Conservation (phyloP, 2,113 vertebrate species). For the Nerophis lumbriciformis region DNA sequence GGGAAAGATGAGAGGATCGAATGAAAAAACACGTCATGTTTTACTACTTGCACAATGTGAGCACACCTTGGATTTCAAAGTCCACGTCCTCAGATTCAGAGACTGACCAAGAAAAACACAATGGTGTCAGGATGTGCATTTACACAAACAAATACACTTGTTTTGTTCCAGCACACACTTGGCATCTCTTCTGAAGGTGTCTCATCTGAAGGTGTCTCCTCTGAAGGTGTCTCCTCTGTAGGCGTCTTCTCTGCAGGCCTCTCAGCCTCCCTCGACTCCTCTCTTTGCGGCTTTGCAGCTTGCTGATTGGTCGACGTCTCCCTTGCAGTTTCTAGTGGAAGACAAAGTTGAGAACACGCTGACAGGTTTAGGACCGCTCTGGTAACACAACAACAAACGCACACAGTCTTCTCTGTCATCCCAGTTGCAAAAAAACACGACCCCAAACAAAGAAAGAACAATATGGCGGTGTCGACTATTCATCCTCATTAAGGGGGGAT, state of each 20-base stretch:
- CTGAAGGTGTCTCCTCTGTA: neutral
- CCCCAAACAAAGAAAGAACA: too few species aligned
- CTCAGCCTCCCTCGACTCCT: neutral
- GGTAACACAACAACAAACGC: too few species aligned
- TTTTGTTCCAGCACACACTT: neutral
- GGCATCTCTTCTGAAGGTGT: neutral
- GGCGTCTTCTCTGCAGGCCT: rapidly evolving
- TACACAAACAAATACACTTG: neutral
- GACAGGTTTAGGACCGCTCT: too few species aligned
- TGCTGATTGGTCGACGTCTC: neutral
- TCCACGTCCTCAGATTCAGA: conserved; percentile 51
- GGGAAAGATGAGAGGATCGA: neutral
- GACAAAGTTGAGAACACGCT: too few species aligned
- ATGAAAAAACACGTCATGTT: too few species aligned
- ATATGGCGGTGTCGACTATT: too few species aligned
- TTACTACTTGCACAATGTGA: too few species aligned
- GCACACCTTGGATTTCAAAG: conserved; percentile 60
- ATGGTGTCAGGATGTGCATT: neutral
- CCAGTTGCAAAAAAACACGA: too few species aligned
- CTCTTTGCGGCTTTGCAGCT: neutral
- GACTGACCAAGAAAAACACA: conserved; percentile 33
- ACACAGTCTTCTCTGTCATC: too few species aligned
- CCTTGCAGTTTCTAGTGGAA: neutral
- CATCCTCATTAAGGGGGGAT: too few species aligned
- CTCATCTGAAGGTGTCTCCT: neutral